Base-by-base conservation (phyloP, 2,888 invertebrate species). In the Chrysolina haemoptera region DNA sequence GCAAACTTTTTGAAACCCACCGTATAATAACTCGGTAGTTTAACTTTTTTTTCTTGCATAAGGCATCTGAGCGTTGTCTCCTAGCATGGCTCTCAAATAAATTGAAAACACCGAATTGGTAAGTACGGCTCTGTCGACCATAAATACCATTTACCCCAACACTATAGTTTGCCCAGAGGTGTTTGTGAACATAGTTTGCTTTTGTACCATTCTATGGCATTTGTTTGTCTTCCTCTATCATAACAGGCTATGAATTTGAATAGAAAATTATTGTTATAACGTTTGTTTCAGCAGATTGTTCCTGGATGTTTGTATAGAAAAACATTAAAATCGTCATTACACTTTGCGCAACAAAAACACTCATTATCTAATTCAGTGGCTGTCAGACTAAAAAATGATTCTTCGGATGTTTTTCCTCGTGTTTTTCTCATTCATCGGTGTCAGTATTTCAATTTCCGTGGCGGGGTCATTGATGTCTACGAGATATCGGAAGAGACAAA, bases 81-180 rank as follows among this genome's bases (percentile, higher is more conserved):
- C n/a, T n/a, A n/a, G n/a, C n/a, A n/a, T n/a, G n/a, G n/a, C n/a
- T n/a, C n/a, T n/a, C n/a, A n/a, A n/a, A n/a, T n/a, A n/a, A n/a
- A n/a, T n/a, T n/a, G n/a, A n/a, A n/a, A n/a, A n/a, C n/a, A n/a
- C n/a, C 14, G 9, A 46, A 46, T 3, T 22, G 18, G 5, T 20
- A 20, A 11, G 55, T 55, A 12, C 55, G 55, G 6, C 59, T 35
- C 27, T 59, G 59, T n/a, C n/a, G n/a, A 8, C n/a, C 1, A 35
- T 59, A 59, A 59, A 35, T 59, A 35, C 11, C 35, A 59, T 59
- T 59, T 59, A 59, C 35, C 59, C 14, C 14, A n/a, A 59, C 59
- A 59, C 59, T 59, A 59, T 59, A 59, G 35, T 59, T 59, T 59
- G 59, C n/a, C 59, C 59, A 35, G n/a, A 22, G n/a, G 59, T 22